Conservation (phyloP, 1,140 invertebrate species). For the Oryzaephilus surinamensis region DNA sequence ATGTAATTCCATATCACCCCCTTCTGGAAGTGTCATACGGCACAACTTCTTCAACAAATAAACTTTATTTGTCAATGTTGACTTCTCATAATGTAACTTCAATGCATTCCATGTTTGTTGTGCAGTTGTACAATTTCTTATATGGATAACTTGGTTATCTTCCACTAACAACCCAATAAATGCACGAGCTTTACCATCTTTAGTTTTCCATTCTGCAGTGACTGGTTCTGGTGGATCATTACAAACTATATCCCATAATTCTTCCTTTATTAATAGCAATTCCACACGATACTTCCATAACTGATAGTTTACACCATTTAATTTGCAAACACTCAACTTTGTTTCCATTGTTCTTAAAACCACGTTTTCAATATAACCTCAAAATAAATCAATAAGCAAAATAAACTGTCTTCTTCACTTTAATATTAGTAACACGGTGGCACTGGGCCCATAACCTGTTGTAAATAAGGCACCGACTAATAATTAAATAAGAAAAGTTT, state of each 20-base stretch:
- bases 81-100: not conserved
- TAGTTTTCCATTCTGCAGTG: constrained; percentile 5
- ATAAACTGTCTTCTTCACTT: too few relatives aligned
- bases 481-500: too few relatives aligned
- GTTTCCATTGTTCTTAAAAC: too few relatives aligned
- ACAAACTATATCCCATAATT: constrained; percentile 15
- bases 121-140: not conserved
- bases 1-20: too few relatives aligned
- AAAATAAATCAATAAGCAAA: too few relatives aligned
- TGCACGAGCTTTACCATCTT: not conserved
- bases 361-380: too few relatives aligned
- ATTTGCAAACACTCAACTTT: constrained; percentile 2
- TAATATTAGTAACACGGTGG: too few relatives aligned
- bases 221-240: constrained; percentile 10
- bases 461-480: too few relatives aligned
- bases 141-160: constrained; percentile 11
- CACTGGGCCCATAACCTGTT: too few relatives aligned
- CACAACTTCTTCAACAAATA: too few relatives aligned
- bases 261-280: constrained; percentile 15
- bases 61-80: too few relatives aligned
- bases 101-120: not conserved
- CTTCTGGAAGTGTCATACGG: too few relatives aligned
- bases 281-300: constrained; percentile 19
- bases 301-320: constrained; percentile 13
- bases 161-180: constrained; percentile 18